A percentile compares a stretch with the other conserved stretches of the same genome.
Conservation (phyloP, 2,888 invertebrate genomes). For the Athalia cordata region DNA sequence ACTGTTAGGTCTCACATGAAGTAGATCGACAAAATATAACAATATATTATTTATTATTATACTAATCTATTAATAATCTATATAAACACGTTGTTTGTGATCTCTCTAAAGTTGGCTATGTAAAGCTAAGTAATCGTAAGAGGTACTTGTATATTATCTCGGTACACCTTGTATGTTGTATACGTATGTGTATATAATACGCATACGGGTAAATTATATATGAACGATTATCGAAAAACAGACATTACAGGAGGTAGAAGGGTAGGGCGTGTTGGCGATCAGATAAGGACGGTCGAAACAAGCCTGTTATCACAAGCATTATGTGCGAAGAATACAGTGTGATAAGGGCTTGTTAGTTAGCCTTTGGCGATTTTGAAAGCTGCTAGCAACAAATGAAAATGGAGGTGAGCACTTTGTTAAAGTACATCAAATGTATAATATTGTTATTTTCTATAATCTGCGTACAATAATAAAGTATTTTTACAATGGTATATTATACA, state of each 20-base stretch:
- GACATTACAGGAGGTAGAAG: constrained; percentile 1
- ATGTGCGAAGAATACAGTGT: constrained; percentile 40
- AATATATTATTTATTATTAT: not conserved
- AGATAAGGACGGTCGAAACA: constrained; percentile 52
- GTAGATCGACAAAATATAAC: constrained; percentile 6
- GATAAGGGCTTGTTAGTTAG: constrained; percentile 44
- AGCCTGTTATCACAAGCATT: constrained; percentile 51
- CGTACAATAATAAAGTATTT: too few species aligned
- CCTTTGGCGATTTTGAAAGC: constrained; percentile 46
- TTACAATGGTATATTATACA: too few species aligned
- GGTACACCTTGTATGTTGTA: constrained; percentile 14
- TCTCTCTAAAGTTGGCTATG: not conserved
- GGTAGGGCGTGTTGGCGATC: constrained; percentile 50
- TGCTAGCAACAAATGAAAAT: constrained; percentile 61
- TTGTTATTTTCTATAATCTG: too few species aligned
- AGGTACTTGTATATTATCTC: constrained; percentile 12
- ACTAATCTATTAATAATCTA: not conserved
- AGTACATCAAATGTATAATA: too few species aligned
- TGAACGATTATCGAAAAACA: constrained; percentile 9
- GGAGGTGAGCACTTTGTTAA: constrained; percentile 59
- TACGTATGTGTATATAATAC: constrained; percentile 8
- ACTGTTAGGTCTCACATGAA: not conserved
- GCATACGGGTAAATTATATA: not conserved
- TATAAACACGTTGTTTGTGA: not conserved
- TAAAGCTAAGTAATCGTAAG: not conserved